Base-by-base conservation (phyloP, 2,888 invertebrate genomes). In the Argynnis bischoffii region DNA sequence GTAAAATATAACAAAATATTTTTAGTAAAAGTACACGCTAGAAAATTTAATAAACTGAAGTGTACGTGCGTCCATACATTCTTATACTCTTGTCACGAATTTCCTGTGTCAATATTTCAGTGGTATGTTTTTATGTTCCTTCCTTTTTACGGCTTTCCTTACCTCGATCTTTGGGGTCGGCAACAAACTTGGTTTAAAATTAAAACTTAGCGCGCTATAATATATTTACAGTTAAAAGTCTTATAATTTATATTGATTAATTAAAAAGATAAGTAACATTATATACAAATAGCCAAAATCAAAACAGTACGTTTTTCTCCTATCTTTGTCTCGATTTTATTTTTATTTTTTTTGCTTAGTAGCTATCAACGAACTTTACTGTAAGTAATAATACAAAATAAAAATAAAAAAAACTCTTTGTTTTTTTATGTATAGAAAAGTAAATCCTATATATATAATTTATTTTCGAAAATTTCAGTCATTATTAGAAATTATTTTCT, bases 101-200 rank as follows among this genome's bases (percentile, higher is more conserved):
- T 64, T 61, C 55, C 65, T 64, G 65, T 57, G 57, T 71, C 74
- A 72, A 74, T 74, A 74, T 72, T 74, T 70, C 72, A 72, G 69
- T 66, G 69, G 65, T 69, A 53, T 61, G 64, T 70, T 74, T 73
- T 71, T 72, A 72, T 69, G 72, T 66, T 63, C 56, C 21, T 53
- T 59, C 68, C 66, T 70, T 41, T 41, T 69, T 71, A 68, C 69
- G 69, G 55, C n/a, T 54, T 47, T 14, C 21, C 55, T 48, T 55
- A 15, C 35, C 35, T 53, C 56, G 56, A 15, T 35, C 21, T 18
- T 26, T 15, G 21, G 1, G 15, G 14, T 35, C 18, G 18, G 61
- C 1, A 53, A 16, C 50, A 51, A 51, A 63, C 63, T 63, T 60
- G 46, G 53, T 21, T 48, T 31, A 15, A 55, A 54, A 56, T 66